Percentiles rank a stretch among this genome's conserved stretches.
Conservation (phyloP, 2,888 invertebrate species). For the Limnephilus auricula region DNA sequence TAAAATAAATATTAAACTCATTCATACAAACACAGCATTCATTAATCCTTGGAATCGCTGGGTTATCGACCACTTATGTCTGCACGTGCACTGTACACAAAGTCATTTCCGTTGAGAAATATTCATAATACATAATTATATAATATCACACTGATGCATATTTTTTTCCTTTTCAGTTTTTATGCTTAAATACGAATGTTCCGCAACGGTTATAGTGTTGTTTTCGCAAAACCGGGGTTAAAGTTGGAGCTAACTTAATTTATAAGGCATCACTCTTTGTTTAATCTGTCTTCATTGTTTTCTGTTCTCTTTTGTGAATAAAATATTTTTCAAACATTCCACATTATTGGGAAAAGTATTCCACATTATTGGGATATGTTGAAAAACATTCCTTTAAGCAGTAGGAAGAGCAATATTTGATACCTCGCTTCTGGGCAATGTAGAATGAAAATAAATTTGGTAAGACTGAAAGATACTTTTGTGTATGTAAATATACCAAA, state of each 20-base stretch:
- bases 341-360: not conserved
- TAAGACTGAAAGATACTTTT: not conserved
- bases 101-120: too few species aligned
- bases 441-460: not conserved
- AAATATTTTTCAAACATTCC: not conserved
- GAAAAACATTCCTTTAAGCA: not conserved
- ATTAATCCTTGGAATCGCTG: too few species aligned
- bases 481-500: not conserved
- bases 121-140: not conserved
- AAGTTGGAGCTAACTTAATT: not conserved
- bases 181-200: not conserved
- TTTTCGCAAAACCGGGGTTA: not conserved
- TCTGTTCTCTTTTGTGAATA: conserved; percentile 16
- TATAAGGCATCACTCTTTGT: conserved; percentile 18
- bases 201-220: not conserved
- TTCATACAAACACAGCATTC: too few species aligned
- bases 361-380: not conserved
- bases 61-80: not conserved
- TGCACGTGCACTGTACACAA: not conserved
- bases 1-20: too few species aligned
- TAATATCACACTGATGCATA: not conserved
- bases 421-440: not conserved
- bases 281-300: conserved; percentile 7
- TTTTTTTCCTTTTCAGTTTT: not conserved
- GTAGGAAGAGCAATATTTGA: not conserved